These are phyloP conservation scores for Chrysemys picta DNA, from an alignment of 2,113 vertebrate species.

Conservation along the genomic window DNA sequence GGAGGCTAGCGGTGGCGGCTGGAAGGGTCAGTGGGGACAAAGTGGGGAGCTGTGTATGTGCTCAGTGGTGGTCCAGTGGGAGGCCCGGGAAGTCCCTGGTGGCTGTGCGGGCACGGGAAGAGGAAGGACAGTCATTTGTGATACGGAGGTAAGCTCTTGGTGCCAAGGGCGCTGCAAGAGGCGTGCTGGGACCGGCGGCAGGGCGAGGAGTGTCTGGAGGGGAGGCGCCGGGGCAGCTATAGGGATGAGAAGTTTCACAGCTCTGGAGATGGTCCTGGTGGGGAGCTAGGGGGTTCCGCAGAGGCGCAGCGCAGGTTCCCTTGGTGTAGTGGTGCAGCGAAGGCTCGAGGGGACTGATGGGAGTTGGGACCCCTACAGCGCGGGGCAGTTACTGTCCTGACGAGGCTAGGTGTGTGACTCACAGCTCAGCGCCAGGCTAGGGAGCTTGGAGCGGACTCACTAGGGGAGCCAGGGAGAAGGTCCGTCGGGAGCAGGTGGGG, in stretches of 20 bases:
- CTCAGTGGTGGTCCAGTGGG: background rate
- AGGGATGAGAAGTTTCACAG: background rate
- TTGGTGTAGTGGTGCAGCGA: no score
- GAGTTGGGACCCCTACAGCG: no score
- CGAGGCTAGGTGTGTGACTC: no score
- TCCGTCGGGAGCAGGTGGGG: background rate
- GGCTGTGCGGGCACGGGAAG: no score
- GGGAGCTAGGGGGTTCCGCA: no score
- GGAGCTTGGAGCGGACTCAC: no score
- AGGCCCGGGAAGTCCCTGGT: background rate
- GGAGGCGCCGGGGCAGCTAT: no score
- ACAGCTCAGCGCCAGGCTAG: no score
- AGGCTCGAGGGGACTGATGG: no score
- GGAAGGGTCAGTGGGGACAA: background rate
- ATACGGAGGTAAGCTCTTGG: background rate
- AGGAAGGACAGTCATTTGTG: no score
- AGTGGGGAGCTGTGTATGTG: background rate
- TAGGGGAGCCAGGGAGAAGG: background rate
- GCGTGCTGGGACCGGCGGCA: background rate
- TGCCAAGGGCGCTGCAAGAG: background rate
- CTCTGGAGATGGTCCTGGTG: background rate
- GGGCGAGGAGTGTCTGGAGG: background rate
- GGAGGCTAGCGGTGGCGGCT: background rate
- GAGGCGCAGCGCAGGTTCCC: no score
- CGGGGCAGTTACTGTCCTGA: background rate